phyloP scores from a whole-genome alignment of 2,888 invertebrate genomes.

The Cotesia congregata region DNA sequence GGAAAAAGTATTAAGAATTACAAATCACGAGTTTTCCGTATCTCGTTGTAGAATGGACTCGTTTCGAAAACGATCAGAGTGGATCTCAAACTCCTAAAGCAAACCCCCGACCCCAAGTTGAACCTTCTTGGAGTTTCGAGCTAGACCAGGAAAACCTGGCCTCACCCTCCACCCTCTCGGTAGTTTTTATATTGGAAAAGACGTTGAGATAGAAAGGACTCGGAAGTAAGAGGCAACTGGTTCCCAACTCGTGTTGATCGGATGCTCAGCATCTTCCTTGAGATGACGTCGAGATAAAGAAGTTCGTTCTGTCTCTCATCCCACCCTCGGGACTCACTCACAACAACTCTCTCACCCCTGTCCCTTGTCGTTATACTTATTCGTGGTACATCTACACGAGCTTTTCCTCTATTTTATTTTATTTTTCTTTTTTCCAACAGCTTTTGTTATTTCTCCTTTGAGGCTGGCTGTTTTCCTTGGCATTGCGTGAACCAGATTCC shows the following conservation, averaged over 20 bases:
- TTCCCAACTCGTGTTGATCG: conserved; percentile 46
- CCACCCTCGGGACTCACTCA: conserved; percentile 42
- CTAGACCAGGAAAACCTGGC: neutral
- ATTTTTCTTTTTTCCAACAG: conserved; percentile 10
- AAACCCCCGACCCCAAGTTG: neutral
- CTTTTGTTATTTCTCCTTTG: conserved; percentile 43
- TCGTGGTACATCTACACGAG: neutral
- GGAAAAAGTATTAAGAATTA: neutral
- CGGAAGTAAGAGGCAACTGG: conserved; percentile 31
- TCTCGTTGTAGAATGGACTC: neutral
- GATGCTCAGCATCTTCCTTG: conserved; percentile 38
- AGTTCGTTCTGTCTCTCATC: conserved; percentile 33
- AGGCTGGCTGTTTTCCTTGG: conserved; percentile 43
- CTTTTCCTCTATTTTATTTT: conserved; percentile 3
- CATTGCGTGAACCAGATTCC: conserved; percentile 36
- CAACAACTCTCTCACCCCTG: conserved; percentile 23
- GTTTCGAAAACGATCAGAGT: conserved; percentile 15
- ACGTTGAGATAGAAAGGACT: conserved; percentile 27
- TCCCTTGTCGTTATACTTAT: neutral
- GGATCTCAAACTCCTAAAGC: neutral
- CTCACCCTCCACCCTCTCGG: neutral
- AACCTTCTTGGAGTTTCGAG: too few species aligned
- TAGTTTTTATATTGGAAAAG: conserved; percentile 39
- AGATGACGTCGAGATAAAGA: neutral
- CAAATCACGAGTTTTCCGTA: neutral